These are phyloP conservation scores for Temnothorax longispinosus DNA, from an alignment of 1,140 invertebrate species.

Conservation along the genomic window DNA sequence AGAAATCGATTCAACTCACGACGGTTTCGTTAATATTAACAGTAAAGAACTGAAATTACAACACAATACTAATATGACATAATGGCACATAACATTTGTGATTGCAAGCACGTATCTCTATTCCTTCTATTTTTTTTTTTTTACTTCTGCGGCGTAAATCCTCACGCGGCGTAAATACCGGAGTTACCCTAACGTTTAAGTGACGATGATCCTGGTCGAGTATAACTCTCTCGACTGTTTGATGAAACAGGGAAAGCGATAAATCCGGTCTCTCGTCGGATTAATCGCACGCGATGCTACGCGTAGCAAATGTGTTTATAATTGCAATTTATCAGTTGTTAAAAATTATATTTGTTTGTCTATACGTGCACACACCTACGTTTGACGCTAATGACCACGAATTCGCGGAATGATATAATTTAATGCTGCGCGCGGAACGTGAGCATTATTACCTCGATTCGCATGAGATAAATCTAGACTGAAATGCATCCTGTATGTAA, in stretches of 20 bases:
- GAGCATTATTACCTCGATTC: conserved; percentile 35
- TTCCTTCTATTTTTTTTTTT: too few species aligned
- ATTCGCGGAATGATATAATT: conserved; percentile 9
- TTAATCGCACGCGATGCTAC: neutral
- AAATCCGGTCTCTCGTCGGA: conserved; percentile 9
- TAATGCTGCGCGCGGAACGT: neutral
- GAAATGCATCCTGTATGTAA: conserved; percentile 23
- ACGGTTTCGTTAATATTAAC: too few species aligned
- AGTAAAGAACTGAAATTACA: too few species aligned
- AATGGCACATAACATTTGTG: too few species aligned
- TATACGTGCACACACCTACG: neutral
- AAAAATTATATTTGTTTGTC: neutral
- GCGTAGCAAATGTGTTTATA: conserved; percentile 5
- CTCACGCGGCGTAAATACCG: too few species aligned
- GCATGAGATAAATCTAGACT: conserved; percentile 18
- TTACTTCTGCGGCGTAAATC: too few species aligned
- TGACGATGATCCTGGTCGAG: neutral
- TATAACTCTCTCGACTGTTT: conserved; percentile 25
- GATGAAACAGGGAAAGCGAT: conserved; percentile 48
- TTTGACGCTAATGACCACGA: neutral
- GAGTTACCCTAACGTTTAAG: neutral
- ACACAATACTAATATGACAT: too few species aligned
- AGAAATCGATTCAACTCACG: too few species aligned
- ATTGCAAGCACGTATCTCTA: too few species aligned
- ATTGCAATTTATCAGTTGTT: neutral